A percentile compares a stretch with the other conserved stretches of the same genome.
Conservation (phyloP, 2,113 vertebrate genomes). For the Naja naja region DNA sequence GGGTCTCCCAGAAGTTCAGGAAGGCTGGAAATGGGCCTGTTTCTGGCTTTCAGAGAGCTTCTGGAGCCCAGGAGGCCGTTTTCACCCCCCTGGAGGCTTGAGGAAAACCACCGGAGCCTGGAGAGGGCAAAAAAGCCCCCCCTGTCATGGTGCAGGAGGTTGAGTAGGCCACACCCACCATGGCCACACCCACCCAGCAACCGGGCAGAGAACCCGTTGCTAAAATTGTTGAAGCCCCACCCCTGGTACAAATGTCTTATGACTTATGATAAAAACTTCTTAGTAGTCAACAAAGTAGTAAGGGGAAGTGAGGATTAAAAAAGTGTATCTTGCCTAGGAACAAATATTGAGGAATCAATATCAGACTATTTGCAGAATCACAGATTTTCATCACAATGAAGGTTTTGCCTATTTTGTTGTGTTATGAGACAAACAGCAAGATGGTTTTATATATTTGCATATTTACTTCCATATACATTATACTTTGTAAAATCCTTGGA, state of each 20-base stretch:
- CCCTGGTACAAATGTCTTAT: not conserved
- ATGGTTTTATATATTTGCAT: not conserved
- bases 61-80: too few species aligned
- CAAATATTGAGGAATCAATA: not conserved
- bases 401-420: not conserved
- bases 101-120: too few species aligned
- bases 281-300: not conserved
- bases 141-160: too few species aligned
- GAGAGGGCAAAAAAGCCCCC: too few species aligned
- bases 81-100: too few species aligned
- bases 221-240: too few species aligned
- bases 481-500: not conserved
- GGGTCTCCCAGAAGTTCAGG: too few species aligned
- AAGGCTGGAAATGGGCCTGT: too few species aligned
- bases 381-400: not conserved
- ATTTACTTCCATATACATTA: not conserved
- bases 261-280: not conserved
- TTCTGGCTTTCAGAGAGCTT: too few species aligned
- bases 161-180: too few species aligned
- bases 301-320: not conserved
- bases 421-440: not conserved
- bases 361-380: not conserved
- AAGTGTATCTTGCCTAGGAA: not conserved
- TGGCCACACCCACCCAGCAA: too few species aligned
- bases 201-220: too few species aligned